Evolutionary conservation across 2,797 vertebrate species (phyloP).

Genomic region (Sphaeramia orbicularis): DNA sequence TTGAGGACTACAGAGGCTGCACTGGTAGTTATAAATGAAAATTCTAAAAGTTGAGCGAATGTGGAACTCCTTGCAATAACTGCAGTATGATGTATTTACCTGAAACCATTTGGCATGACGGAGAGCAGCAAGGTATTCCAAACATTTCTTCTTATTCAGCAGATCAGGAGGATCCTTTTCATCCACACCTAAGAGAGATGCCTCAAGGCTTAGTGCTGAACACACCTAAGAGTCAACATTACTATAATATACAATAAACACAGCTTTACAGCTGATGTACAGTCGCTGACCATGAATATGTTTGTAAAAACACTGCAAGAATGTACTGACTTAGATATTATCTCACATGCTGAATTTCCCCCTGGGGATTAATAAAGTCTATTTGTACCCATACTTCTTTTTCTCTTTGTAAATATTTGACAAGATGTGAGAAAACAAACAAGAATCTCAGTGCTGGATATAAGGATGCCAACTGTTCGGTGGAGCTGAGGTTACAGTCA

Average conservation of each 20-base stretch:
- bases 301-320: slow-evolving; percentile 9
- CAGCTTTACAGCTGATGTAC: slow-evolving; percentile 8
- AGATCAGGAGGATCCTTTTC: slow-evolving; percentile 81
- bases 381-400: background rate
- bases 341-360: background rate
- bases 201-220: slow-evolving; percentile 44
- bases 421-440: slow-evolving; percentile 19
- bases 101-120: slow-evolving; percentile 93
- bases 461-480: slow-evolving; percentile 3
- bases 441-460: slow-evolving; percentile 9
- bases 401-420: slow-evolving; percentile 29
- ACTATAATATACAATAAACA: background rate
- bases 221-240: slow-evolving; percentile 3
- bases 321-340: background rate
- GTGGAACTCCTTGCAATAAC: too few relatives aligned
- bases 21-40: too few relatives aligned
- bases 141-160: slow-evolving; percentile 85
- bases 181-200: slow-evolving; percentile 53
- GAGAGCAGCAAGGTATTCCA: slow-evolving; percentile 87
- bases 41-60: too few relatives aligned
- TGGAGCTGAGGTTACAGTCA: background rate
- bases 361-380: too few relatives aligned
- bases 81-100: slow-evolving; percentile 73
- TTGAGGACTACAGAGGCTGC: too few relatives aligned
- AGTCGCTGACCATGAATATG: slow-evolving; percentile 14